These are phyloP conservation scores for Eubucco bourcierii DNA, from an alignment of 2,113 vertebrate genomes.

Conservation along the genomic window DNA sequence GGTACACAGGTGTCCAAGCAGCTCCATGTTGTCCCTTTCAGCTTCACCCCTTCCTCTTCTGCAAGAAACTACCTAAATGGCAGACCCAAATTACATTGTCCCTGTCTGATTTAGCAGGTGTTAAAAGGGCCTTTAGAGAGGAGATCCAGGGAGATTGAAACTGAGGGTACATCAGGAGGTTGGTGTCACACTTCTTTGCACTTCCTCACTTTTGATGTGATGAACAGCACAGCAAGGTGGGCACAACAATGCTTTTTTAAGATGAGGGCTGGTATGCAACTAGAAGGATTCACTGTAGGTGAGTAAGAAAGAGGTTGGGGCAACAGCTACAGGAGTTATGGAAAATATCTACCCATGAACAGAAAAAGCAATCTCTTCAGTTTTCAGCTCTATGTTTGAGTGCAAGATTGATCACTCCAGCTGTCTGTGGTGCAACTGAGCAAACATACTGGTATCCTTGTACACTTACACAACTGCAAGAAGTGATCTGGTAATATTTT, in stretches of 20 bases:
- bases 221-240: background rate
- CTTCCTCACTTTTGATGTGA: background rate
- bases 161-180: background rate
- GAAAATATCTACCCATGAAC: background rate
- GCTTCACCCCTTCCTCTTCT: background rate
- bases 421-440: background rate
- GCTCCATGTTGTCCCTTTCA: background rate
- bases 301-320: background rate
- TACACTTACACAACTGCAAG: background rate
- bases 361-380: background rate
- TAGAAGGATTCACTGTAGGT: background rate
- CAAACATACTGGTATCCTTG: background rate
- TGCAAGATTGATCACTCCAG: background rate
- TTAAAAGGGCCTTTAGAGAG: background rate
- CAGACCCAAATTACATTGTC: background rate
- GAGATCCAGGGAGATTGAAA: background rate
- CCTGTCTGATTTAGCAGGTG: background rate
- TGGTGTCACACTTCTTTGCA: background rate
- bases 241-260: background rate
- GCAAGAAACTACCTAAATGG: fast-evolving
- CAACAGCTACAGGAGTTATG: background rate
- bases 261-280: background rate
- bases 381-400: background rate
- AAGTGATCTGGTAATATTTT: background rate
- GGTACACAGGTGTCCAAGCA: background rate